A percentile compares a stretch with the other conserved stretches of the same genome.
Evolutionary conservation across 2,113 vertebrate species (phyloP).

Genomic region (Saccopteryx bilineata): DNA sequence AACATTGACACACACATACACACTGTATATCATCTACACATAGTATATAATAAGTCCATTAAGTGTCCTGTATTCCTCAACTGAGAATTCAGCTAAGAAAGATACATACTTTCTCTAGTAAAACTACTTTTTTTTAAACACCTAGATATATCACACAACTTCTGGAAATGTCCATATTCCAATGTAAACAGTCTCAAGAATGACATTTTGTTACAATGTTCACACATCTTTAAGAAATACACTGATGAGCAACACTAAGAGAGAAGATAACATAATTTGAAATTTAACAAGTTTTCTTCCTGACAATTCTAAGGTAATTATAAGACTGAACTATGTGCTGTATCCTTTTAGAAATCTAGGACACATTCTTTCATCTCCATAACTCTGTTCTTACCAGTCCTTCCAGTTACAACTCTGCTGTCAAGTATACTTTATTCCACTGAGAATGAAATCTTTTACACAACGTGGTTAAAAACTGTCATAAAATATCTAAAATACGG

Average conservation of each 20-base stretch:
- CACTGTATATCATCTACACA: background rate
- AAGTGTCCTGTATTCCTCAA: background rate
- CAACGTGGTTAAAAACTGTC: constrained; percentile 65
- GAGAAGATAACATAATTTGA: background rate
- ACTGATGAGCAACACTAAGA: background rate
- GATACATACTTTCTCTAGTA: background rate
- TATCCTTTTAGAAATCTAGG: constrained; percentile 30
- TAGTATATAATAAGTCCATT: background rate
- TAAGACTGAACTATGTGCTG: constrained; percentile 34
- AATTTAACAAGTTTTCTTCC: constrained; percentile 13
- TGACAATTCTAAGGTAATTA: constrained; percentile 49
- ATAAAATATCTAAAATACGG: constrained; percentile 71
- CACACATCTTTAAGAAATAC: background rate
- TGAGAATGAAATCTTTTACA: constrained; percentile 62
- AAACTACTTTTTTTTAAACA: constrained; percentile 13
- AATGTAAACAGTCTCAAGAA: constrained; percentile 27
- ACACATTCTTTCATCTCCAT: constrained; percentile 31
- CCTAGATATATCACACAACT: background rate
- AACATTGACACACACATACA: background rate
- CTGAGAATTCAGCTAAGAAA: constrained; percentile 19
- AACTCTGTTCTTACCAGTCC: constrained; percentile 4
- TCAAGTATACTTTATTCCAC: constrained; percentile 55
- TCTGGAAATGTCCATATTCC: constrained; percentile 27
- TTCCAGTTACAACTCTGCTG: constrained; percentile 61
- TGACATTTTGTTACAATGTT: background rate